A percentile compares a stretch with the other conserved stretches of the same genome.
phyloP scores from a whole-genome alignment of 1,140 invertebrate species.

The Drosophila pandora region DNA sequence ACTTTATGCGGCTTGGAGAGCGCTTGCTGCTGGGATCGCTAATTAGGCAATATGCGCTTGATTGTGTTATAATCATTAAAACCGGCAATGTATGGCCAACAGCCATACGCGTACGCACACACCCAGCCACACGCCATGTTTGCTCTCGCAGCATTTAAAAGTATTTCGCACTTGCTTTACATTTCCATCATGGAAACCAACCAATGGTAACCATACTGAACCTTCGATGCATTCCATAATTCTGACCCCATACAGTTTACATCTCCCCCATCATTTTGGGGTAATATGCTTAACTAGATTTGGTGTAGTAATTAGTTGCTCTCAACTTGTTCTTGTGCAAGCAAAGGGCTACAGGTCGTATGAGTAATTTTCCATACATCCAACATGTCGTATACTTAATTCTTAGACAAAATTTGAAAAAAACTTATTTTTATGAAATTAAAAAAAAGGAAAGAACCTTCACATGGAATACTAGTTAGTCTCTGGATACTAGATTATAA shows the following conservation, averaged over 20 bases:
- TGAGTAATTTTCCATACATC: too few species aligned
- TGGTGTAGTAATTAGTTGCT: not conserved
- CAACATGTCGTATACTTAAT: too few species aligned
- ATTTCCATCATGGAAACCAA: constrained; percentile 1
- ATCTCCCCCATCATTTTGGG: not conserved
- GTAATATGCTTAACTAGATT: not conserved
- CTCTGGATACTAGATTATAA: too few species aligned
- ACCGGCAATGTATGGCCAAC: constrained; percentile 65
- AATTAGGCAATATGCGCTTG: constrained; percentile 81
- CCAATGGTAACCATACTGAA: not conserved
- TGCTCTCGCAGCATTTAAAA: not conserved
- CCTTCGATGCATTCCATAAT: not conserved
- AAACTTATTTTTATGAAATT: too few species aligned
- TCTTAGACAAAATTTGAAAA: too few species aligned
- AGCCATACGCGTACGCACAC: constrained; percentile 16
- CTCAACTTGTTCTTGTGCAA: too few species aligned
- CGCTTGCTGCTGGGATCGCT: constrained; percentile 52
- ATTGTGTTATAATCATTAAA: constrained; percentile 82
- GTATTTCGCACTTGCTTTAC: constrained; percentile 14
- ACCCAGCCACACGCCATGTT: constrained; percentile 6
- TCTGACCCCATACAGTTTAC: not conserved
- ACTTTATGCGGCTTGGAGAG: constrained; percentile 53
- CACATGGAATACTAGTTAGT: too few species aligned
- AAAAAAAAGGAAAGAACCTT: too few species aligned
- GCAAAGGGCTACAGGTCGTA: not conserved